Conservation (phyloP, 2,113 vertebrate species). For the Progne subis region DNA sequence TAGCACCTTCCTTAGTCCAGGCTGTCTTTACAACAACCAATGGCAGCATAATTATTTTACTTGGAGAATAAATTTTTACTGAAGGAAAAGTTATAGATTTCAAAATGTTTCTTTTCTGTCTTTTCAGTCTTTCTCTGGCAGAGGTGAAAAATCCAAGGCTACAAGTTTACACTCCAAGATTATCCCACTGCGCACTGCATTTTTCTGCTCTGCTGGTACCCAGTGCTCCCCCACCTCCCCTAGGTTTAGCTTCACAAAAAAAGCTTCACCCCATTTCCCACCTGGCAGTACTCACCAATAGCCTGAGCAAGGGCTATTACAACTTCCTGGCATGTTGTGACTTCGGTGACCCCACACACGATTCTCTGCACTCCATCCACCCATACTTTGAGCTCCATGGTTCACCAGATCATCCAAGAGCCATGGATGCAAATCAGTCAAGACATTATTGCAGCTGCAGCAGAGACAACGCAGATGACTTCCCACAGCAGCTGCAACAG, state of each 20-base stretch:
- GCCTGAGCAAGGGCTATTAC: constrained; percentile 98
- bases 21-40: background rate
- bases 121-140: background rate
- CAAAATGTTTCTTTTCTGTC: background rate
- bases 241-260: background rate
- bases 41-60: background rate
- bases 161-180: background rate
- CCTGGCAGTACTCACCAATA: constrained; percentile 83
- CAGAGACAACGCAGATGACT: background rate
- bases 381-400: constrained; percentile 99
- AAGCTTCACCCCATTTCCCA: background rate
- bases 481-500: constrained; percentile 52
- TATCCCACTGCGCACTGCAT: background rate
- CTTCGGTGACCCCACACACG: constrained; percentile 95
- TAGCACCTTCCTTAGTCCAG: background rate
- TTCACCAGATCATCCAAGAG: constrained; percentile 62
- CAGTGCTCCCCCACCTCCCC: background rate
- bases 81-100: background rate
- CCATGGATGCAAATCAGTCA: constrained; percentile 66
- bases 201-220: background rate
- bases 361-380: constrained; percentile 97
- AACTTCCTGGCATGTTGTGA: constrained; percentile 97
- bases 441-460: constrained; percentile 62
- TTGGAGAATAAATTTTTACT: background rate
- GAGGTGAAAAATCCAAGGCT: background rate